Evolutionary conservation across 2,797 vertebrate genomes (phyloP).

Genomic region (Sebastes minor): DNA sequence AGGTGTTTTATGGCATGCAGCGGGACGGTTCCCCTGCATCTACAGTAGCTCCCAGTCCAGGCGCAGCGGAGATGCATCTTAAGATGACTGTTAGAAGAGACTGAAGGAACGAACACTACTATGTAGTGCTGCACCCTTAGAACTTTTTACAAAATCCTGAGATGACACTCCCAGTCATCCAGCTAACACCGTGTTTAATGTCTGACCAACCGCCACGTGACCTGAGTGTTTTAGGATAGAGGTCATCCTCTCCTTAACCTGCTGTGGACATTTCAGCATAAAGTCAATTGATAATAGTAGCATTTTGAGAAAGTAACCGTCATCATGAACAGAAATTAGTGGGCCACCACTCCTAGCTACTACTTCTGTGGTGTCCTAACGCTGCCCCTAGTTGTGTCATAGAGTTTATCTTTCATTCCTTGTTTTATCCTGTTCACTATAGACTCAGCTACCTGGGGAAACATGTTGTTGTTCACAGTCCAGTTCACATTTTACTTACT

Average conservation of each 20-base stretch:
- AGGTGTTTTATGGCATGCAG: slow-evolving; percentile 83
- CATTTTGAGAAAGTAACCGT: slow-evolving; percentile 44
- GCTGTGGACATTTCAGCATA: slow-evolving; percentile 43
- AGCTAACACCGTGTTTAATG: slow-evolving; percentile 25
- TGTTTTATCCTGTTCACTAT: slow-evolving; percentile 63
- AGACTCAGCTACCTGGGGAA: slow-evolving; percentile 46
- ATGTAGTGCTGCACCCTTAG: slow-evolving; percentile 80
- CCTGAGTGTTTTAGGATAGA: slow-evolving; percentile 32
- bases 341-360: slow-evolving; percentile 40
- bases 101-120: slow-evolving; percentile 78
- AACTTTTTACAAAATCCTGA: slow-evolving; percentile 46
- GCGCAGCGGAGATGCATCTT: slow-evolving; percentile 48
- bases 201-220: slow-evolving; percentile 41
- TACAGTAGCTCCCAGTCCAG: slow-evolving; percentile 75
- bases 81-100: slow-evolving; percentile 58
- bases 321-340: slow-evolving; percentile 48
- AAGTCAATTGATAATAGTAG: slow-evolving; percentile 49
- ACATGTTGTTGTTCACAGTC: slow-evolving; percentile 45
- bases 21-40: slow-evolving; percentile 72
- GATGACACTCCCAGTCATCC: slow-evolving; percentile 43
- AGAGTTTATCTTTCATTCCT: slow-evolving; percentile 53
- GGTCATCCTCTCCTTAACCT: slow-evolving; percentile 27
- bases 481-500: slow-evolving; percentile 53
- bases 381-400: slow-evolving; percentile 53
- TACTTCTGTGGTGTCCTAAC: slow-evolving; percentile 46